A percentile compares a stretch with the other conserved stretches of the same genome.
These are phyloP conservation scores for Polydrusus pterygomalis DNA, from an alignment of 2,888 invertebrate species.

Conservation along the genomic window DNA sequence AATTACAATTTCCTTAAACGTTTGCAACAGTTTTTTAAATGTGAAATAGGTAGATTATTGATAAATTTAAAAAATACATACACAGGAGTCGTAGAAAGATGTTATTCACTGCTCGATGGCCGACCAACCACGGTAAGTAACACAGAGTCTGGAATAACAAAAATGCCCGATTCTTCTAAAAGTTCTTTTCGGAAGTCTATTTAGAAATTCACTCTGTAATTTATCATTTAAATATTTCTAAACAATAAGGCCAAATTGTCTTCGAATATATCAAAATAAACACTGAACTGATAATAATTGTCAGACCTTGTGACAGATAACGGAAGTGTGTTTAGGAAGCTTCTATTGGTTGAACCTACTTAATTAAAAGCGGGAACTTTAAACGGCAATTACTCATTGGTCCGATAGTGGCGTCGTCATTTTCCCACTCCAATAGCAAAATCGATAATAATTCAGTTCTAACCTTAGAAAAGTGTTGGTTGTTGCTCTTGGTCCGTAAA, in stretches of 20 bases:
- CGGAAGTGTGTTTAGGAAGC: slow-evolving; percentile 23
- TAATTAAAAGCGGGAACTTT: slow-evolving; percentile 32
- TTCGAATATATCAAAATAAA: slow-evolving; percentile 49
- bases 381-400: slow-evolving; percentile 30
- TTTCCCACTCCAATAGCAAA: slow-evolving; percentile 4
- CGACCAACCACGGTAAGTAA: slow-evolving; percentile 81
- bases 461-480: background rate
- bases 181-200: background rate
- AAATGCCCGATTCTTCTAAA: slow-evolving; percentile 9
- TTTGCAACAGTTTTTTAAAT: slow-evolving; percentile 61
- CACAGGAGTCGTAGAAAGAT: slow-evolving; percentile 74
- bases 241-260: slow-evolving; percentile 32
- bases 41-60: slow-evolving; percentile 65
- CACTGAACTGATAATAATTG: slow-evolving; percentile 56
- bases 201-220: slow-evolving; percentile 14
- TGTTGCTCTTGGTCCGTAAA: too few species aligned
- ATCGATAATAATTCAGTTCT: slow-evolving; percentile 1
- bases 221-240: slow-evolving; percentile 1
- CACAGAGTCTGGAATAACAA: slow-evolving; percentile 60
- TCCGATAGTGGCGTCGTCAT: background rate
- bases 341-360: slow-evolving; percentile 43
- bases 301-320: slow-evolving; percentile 43
- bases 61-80: slow-evolving; percentile 67
- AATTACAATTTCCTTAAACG: slow-evolving; percentile 33
- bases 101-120: slow-evolving; percentile 83